Conservation (phyloP, 2,113 vertebrate species). For the Otus sunia region DNA sequence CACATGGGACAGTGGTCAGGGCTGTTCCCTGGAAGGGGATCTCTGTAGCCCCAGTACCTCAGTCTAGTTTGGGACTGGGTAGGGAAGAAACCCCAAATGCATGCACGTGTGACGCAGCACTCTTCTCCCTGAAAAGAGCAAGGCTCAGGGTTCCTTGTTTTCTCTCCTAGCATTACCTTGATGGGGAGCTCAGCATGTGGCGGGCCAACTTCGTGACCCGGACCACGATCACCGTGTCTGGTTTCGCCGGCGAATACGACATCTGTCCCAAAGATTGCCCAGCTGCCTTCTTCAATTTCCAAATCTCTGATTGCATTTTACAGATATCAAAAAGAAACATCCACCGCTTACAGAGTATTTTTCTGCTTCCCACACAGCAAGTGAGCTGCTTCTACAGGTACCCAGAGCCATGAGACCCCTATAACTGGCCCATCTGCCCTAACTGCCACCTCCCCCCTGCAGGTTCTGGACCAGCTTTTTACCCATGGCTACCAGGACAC, state of each 20-base stretch:
- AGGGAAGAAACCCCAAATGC: neutral
- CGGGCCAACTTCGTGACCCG: neutral
- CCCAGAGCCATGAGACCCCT: neutral
- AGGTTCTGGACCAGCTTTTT: neutral
- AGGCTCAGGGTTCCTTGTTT: neutral
- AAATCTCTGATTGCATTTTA: constrained; percentile 32
- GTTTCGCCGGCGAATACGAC: constrained; percentile 77
- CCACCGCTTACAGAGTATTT: neutral
- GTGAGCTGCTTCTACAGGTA: constrained; percentile 54
- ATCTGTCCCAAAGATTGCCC: constrained; percentile 74
- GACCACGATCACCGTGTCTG: constrained; percentile 71
- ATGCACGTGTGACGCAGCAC: rapidly evolving
- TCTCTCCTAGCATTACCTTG: constrained; percentile 71
- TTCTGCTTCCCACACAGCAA: constrained; percentile 8
- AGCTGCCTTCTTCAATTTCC: constrained; percentile 43
- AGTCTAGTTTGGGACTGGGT: neutral
- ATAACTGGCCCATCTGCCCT: neutral
- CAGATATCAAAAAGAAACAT: constrained; percentile 70
- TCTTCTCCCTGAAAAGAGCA: neutral
- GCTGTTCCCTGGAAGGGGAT: neutral
- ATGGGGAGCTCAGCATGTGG: constrained; percentile 77
- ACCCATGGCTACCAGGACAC: constrained; percentile 26
- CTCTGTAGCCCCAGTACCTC: neutral
- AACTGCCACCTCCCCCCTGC: neutral
- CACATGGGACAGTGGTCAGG: neutral